phyloP scores from a whole-genome alignment of 2,113 vertebrate species.

The Podarcis cretensis region DNA sequence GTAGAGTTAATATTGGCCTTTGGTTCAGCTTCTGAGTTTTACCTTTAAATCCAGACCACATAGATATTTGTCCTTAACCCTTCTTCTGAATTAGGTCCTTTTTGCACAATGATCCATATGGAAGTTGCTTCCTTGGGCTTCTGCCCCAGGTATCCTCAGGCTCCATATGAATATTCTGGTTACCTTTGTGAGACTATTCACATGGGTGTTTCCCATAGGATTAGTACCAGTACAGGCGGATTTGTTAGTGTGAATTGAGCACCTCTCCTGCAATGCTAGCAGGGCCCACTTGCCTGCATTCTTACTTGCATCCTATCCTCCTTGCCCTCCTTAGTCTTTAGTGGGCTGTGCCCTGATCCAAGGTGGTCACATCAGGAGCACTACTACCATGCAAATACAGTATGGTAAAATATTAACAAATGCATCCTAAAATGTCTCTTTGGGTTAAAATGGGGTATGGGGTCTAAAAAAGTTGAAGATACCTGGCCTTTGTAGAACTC shows the following conservation, averaged over 20 bases:
- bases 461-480: too few species aligned
- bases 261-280: too few species aligned
- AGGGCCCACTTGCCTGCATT: background rate
- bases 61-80: background rate
- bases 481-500: too few species aligned
- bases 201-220: background rate
- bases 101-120: background rate
- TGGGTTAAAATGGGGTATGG: too few species aligned
- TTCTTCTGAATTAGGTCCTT: background rate
- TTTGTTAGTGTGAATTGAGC: too few species aligned
- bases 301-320: background rate
- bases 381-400: too few species aligned
- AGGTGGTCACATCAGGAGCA: too few species aligned
- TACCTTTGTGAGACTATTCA: background rate
- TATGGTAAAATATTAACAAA: too few species aligned
- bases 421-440: too few species aligned
- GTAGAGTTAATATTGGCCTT: slow-evolving; percentile 26
- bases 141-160: background rate
- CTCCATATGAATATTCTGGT: background rate
- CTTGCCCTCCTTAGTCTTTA: background rate
- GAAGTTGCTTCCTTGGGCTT: background rate
- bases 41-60: slow-evolving; percentile 14
- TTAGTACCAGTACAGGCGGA: background rate
- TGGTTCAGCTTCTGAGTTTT: slow-evolving; percentile 19
- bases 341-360: too few species aligned